These are phyloP conservation scores for Tiliacea aurago DNA, from an alignment of 2,888 invertebrate species.

Conservation along the genomic window DNA sequence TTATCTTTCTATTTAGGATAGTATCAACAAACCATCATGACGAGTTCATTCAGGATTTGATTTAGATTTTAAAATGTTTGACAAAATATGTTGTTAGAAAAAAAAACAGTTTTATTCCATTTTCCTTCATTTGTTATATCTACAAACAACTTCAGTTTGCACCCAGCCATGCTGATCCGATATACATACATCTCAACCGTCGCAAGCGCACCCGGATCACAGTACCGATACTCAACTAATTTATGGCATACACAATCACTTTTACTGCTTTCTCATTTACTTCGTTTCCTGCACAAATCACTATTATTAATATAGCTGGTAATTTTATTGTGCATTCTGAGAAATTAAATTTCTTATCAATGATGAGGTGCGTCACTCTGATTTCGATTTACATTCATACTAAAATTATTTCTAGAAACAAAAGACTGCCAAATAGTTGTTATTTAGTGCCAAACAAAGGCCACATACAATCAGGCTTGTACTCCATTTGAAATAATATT, in stretches of 20 bases:
- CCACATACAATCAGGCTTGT: no score
- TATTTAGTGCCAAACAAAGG: background rate
- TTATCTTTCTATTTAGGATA: background rate
- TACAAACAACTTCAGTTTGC: background rate
- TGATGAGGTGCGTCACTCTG: background rate
- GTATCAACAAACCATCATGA: no score
- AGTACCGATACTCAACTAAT: constrained; percentile 52
- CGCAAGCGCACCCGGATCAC: constrained; percentile 52
- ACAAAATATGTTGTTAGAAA: background rate
- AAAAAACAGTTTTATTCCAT: background rate
- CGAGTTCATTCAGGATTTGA: background rate
- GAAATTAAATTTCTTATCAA: constrained; percentile 49
- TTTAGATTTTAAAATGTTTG: background rate
- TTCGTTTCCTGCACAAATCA: constrained; percentile 55
- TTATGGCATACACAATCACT: constrained; percentile 62
- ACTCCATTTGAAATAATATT: no score
- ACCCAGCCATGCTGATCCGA: constrained; percentile 63
- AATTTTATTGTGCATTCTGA: constrained; percentile 44
- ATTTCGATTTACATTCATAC: constrained; percentile 9
- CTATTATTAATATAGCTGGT: constrained; percentile 33
- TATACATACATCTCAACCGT: constrained; percentile 60
- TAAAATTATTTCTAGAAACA: constrained; percentile 19
- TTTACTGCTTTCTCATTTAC: constrained; percentile 61
- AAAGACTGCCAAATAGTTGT: background rate
- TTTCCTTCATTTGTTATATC: constrained; percentile 2